Conservation (phyloP, 2,113 vertebrate genomes). For the Peromyscus californicus region DNA sequence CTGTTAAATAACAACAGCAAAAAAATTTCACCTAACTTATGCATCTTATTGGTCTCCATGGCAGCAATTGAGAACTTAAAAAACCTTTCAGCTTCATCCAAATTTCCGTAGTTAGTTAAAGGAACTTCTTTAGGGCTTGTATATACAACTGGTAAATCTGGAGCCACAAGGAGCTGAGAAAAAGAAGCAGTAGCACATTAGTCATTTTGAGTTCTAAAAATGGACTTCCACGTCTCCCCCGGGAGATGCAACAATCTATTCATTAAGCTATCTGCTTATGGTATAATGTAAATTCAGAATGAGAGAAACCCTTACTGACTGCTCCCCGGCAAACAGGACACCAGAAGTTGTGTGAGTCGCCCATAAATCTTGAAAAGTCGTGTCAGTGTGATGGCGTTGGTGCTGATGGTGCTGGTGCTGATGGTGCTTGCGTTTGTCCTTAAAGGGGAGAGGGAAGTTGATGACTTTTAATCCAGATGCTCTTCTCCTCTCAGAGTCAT, state of each 20-base stretch:
- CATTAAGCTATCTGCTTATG: not conserved
- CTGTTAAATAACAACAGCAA: not conserved
- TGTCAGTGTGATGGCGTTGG: not conserved
- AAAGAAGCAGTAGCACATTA: not conserved
- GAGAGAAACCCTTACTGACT: not conserved
- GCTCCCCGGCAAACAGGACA: not conserved
- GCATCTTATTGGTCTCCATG: not conserved
- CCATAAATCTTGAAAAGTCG: not conserved
- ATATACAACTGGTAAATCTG: not conserved
- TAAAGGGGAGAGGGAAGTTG: not conserved
- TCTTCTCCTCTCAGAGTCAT: not conserved
- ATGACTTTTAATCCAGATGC: not conserved
- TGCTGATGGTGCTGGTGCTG: not conserved
- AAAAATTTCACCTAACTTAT: not conserved
- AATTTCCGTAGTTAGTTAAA: not conserved
- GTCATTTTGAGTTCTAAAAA: constrained; percentile 49
- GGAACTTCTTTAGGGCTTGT: not conserved
- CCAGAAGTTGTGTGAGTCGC: not conserved
- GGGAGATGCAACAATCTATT: constrained; percentile 27
- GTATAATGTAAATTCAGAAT: not conserved
- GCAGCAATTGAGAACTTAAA: constrained; percentile 35
- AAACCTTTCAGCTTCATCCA: not conserved
- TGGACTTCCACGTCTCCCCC: not conserved
- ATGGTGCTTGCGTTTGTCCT: not conserved
- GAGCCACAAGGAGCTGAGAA: not conserved